phyloP scores from a whole-genome alignment of 2,113 vertebrate species.

The Rhea americana region DNA sequence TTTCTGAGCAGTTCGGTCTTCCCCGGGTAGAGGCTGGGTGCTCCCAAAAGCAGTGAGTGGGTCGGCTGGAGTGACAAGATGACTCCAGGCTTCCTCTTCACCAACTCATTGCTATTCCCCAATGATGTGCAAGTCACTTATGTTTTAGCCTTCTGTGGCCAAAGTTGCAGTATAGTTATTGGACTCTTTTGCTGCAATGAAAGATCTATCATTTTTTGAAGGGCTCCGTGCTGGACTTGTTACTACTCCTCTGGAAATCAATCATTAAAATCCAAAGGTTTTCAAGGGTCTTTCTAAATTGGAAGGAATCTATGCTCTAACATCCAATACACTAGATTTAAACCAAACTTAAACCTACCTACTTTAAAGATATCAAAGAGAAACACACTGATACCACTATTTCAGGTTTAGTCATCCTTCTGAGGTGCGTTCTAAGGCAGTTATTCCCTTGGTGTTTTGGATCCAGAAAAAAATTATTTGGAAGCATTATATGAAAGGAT shows the following conservation, averaged over 20 bases:
- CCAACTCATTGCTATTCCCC: not conserved
- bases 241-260: not conserved
- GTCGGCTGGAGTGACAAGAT: not conserved
- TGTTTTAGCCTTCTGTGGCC: not conserved
- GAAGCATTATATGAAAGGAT: not conserved
- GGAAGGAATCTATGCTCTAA: not conserved
- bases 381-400: not conserved
- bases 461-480: not conserved
- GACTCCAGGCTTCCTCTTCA: not conserved
- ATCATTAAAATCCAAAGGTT: not conserved
- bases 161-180: not conserved
- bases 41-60: not conserved
- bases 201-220: not conserved
- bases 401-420: not conserved
- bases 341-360: not conserved
- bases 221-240: not conserved
- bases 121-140: not conserved
- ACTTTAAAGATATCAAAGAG: not conserved
- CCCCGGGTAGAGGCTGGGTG: not conserved
- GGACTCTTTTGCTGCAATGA: not conserved
- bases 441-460: not conserved
- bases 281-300: not conserved
- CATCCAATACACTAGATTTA: accelerated
- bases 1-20: not conserved
- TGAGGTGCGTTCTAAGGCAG: not conserved